Evolutionary conservation across 2,888 invertebrate genomes (phyloP), one percentile per base, ranked within the genome.

Genomic region (Drosophila atroscutellata): DNA sequence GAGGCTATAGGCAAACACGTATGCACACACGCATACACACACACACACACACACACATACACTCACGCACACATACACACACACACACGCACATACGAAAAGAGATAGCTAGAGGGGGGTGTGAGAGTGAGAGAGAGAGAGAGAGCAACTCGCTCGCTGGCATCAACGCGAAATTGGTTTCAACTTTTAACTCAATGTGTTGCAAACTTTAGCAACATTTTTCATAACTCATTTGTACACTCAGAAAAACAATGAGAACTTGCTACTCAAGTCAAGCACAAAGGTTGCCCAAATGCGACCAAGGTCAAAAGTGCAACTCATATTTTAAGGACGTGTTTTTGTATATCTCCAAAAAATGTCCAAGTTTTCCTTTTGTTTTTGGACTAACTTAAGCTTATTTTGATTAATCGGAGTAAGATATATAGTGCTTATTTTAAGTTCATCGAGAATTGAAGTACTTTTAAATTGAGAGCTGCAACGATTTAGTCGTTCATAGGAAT

Each of bases 131-230:
- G 28, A 18, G 30, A 11, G 8, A 42, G 50, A 6, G 55, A 24
- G 20, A 30, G 36, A 59, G 60, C 50, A 34, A 60, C 55, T 54
- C 67, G 71, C 76, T 80, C 77, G 80, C 88, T 72, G 68, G 75
- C 50, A 73, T 86, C 89, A 86, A 77, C 75, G 80, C 59, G 52
- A 9, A 57, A 51, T 50, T 42, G 50, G 45, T 26, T 52, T 47
- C 49, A 58, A 67, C 59, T 56, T 37, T 49, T 47, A 52, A 57
- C 51, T 58, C 51, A 59, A 58, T 28, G 60, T 1, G 28, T 15
- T 39, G 39, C 56, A 39, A 56, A 30, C 28, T 55, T n/a, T n/a
- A 36, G 55, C 54, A 39, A 54, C 36, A 54, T 26, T 26, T 54
- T 51, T 32, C 34, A 18, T 3, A 34, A 37, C 37, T 26, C 37